Evolutionary conservation across 2,888 invertebrate genomes (phyloP).

Genomic region (Napeogenes sylphis): DNA sequence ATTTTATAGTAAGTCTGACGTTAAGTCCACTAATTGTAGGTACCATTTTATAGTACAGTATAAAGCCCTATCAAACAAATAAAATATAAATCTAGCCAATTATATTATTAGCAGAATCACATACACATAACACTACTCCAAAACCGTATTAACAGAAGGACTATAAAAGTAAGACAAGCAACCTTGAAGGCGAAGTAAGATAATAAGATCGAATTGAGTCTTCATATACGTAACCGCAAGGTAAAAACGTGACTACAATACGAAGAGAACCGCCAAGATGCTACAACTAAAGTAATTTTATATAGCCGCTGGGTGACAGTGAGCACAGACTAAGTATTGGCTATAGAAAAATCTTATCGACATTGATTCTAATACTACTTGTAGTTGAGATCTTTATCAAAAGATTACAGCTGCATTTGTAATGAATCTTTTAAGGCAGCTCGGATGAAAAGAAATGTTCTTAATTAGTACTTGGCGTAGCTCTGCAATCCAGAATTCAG

Average conservation of each 20-base stretch:
- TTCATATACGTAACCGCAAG: constrained; percentile 37
- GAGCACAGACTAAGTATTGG: constrained; percentile 7
- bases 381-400: not conserved
- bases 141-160: constrained; percentile 12
- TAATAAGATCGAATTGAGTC: constrained; percentile 42
- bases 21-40: too few relatives aligned
- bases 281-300: constrained; percentile 22
- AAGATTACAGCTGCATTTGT: not conserved
- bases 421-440: not conserved
- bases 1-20: too few relatives aligned
- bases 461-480: too few relatives aligned
- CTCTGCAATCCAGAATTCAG: too few relatives aligned
- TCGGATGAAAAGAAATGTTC: too few relatives aligned
- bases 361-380: not conserved
- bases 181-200: constrained; percentile 43
- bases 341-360: constrained; percentile 2
- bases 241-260: constrained; percentile 28
- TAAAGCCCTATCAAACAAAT: too few relatives aligned
- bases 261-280: constrained; percentile 8
- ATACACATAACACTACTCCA: not conserved
- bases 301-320: constrained; percentile 9
- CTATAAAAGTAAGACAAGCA: constrained; percentile 29
- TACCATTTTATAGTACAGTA: too few relatives aligned
- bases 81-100: too few relatives aligned
- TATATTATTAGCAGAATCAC: not conserved